Percentiles rank a stretch among this genome's conserved stretches.
phyloP scores from a whole-genome alignment of 2,888 invertebrate species.

The Antheraea assamensis region DNA sequence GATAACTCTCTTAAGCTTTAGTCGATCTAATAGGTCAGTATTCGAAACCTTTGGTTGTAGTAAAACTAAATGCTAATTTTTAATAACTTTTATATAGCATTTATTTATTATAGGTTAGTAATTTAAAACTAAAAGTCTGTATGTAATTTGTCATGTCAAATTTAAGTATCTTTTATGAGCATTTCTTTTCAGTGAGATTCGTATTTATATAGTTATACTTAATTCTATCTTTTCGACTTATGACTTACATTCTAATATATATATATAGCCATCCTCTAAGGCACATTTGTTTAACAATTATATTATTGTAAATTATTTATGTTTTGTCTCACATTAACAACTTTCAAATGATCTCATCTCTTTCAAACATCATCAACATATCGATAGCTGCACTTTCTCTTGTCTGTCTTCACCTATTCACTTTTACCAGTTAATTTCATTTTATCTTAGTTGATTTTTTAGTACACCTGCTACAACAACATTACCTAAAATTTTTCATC shows the following conservation, averaged over 20 bases:
- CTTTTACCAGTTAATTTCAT: background rate
- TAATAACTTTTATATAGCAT: background rate
- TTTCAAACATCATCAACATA: background rate
- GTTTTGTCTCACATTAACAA: background rate
- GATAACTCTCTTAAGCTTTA: background rate
- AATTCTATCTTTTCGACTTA: background rate
- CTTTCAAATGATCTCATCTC: background rate
- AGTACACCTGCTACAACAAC: background rate
- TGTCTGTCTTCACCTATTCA: background rate
- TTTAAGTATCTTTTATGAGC: conserved; percentile 71
- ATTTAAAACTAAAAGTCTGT: background rate
- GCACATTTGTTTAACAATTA: background rate
- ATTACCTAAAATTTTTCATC: background rate
- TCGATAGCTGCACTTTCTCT: background rate
- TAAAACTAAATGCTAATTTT: background rate
- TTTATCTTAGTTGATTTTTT: background rate
- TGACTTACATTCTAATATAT: background rate
- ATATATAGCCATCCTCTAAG: background rate
- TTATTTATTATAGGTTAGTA: background rate
- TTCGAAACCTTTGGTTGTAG: background rate
- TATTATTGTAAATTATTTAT: background rate
- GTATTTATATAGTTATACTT: conserved; percentile 1
- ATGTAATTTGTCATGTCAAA: conserved; percentile 27
- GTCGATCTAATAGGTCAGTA: too few relatives aligned
- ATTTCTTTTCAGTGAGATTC: conserved; percentile 26